Percentiles rank a stretch among this genome's conserved stretches.
Evolutionary conservation across 2,797 vertebrate genomes (phyloP).

Genomic region (Falco rusticolus): DNA sequence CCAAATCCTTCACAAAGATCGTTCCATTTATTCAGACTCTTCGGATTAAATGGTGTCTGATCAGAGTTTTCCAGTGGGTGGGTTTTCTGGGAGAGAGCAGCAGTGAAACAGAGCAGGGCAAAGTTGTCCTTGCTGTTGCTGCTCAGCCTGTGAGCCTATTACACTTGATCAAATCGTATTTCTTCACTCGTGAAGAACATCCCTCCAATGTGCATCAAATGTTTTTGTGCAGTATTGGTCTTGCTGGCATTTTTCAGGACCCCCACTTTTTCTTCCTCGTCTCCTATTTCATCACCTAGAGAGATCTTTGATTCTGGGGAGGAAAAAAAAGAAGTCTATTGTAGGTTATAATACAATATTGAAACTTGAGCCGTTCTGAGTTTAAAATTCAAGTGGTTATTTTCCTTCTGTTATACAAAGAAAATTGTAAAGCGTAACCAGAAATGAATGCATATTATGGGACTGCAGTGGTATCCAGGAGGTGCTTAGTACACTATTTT

Average conservation of each 20-base stretch:
- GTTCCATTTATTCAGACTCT: neutral
- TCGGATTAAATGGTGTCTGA: neutral
- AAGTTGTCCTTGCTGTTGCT: neutral
- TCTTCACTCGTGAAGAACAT: neutral
- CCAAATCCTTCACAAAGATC: neutral
- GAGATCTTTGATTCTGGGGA: neutral
- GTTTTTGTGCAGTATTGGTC: neutral
- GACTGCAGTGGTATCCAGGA: neutral
- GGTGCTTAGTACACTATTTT: neutral
- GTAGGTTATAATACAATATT: neutral
- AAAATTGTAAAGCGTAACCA: neutral
- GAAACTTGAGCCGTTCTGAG: neutral
- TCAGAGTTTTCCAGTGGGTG: neutral
- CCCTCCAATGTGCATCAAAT: neutral
- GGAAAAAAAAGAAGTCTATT: fast-evolving
- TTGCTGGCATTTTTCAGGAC: neutral
- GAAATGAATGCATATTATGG: neutral
- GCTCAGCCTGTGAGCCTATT: neutral
- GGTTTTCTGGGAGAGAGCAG: neutral
- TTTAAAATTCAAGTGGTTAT: neutral
- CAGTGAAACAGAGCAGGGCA: neutral
- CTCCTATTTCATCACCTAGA: neutral
- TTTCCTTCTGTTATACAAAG: neutral
- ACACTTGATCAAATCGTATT: neutral
- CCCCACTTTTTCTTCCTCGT: neutral